phyloP scores from a whole-genome alignment of 2,797 vertebrate species.

The Saxicola maurus region DNA sequence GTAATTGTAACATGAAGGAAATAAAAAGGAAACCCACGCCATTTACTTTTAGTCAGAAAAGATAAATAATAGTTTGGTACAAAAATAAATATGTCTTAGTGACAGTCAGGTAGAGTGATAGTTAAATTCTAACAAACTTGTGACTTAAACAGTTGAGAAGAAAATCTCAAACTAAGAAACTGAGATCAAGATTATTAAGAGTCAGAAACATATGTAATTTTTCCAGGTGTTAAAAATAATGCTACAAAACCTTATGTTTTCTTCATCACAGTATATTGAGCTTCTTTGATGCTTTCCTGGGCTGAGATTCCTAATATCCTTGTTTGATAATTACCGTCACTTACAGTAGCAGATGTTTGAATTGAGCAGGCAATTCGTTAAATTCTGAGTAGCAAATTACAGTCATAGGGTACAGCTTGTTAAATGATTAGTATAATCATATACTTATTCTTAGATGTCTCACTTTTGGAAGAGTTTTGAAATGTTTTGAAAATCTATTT shows the following conservation, averaged over 20 bases:
- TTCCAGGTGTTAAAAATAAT: background rate
- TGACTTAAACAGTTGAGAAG: background rate
- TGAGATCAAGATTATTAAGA: background rate
- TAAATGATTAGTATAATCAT: slow-evolving; percentile 35
- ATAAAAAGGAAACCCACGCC: background rate
- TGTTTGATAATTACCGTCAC: background rate
- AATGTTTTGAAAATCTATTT: background rate
- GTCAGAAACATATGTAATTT: background rate
- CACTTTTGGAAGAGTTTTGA: background rate
- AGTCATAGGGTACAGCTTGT: background rate
- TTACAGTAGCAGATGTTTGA: slow-evolving; percentile 17
- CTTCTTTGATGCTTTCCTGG: background rate
- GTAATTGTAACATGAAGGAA: background rate
- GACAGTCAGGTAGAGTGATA: rapidly evolving
- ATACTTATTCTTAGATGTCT: slow-evolving; percentile 9
- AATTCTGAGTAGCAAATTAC: slow-evolving; percentile 22
- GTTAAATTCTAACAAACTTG: background rate
- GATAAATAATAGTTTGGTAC: background rate
- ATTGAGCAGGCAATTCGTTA: slow-evolving; percentile 5
- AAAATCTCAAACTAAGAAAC: background rate
- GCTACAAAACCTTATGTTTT: background rate
- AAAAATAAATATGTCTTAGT: background rate
- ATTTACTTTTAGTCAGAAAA: background rate
- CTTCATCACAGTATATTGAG: background rate
- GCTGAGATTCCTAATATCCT: background rate